Percentiles rank a stretch among this genome's conserved stretches.
phyloP scores from a whole-genome alignment of 2,113 vertebrate species.

The Saguinus imperator region DNA sequence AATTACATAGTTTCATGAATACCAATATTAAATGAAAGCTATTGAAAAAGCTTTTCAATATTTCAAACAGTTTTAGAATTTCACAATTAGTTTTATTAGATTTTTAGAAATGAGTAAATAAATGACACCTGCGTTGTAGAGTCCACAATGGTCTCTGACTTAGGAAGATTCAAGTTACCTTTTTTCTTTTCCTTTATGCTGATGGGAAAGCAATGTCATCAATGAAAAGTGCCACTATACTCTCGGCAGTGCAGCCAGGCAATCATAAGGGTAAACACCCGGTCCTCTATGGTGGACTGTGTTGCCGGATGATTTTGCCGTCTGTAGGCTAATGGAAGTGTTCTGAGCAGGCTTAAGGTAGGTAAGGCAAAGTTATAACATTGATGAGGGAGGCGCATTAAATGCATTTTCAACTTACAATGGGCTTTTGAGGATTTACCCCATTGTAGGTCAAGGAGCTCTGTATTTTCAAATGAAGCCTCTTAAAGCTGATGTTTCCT shows the following conservation, averaged over 20 bases:
- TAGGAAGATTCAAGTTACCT: too few relatives aligned
- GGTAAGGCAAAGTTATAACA: not conserved
- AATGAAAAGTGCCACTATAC: not conserved
- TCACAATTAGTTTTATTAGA: not conserved
- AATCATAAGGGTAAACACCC: not conserved
- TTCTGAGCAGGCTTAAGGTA: not conserved
- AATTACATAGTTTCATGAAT: slow-evolving; percentile 57
- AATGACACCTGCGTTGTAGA: not conserved
- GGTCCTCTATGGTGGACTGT: not conserved
- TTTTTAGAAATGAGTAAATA: not conserved
- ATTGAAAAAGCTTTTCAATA: not conserved
- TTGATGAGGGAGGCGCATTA: not conserved
- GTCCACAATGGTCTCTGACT: not conserved
- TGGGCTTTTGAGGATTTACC: not conserved
- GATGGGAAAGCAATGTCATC: not conserved
- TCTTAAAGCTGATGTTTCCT: too few relatives aligned
- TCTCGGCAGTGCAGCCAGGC: too few relatives aligned
- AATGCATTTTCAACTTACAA: not conserved
- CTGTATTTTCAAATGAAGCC: slow-evolving; percentile 42
- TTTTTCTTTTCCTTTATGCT: not conserved
- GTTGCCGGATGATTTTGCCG: not conserved
- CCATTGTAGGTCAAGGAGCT: not conserved
- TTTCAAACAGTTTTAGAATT: not conserved
- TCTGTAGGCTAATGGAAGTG: not conserved
- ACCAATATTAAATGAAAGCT: slow-evolving; percentile 54